Evolutionary conservation across 2,113 vertebrate genomes (phyloP).

Genomic region (Cairina moschata): DNA sequence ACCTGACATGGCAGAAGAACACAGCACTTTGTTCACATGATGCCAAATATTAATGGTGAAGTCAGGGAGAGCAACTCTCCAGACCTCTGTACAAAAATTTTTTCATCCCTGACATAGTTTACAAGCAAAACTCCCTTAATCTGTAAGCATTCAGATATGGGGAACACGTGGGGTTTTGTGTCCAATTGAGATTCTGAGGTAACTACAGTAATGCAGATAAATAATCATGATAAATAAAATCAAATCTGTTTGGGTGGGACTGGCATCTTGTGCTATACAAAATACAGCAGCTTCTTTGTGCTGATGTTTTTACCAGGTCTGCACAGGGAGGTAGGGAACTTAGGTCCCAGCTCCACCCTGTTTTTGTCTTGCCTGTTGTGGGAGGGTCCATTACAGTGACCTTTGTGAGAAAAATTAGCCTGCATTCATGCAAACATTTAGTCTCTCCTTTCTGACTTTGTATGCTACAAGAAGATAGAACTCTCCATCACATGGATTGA

Average conservation of each 20-base stretch:
- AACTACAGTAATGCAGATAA: not conserved
- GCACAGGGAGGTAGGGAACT: not conserved
- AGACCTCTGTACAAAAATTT: not conserved
- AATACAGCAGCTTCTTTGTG: not conserved
- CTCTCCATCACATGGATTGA: not conserved
- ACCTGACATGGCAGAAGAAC: not conserved
- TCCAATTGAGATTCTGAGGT: not conserved
- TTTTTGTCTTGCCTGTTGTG: not conserved
- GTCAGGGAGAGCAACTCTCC: not conserved
- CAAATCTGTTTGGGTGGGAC: not conserved
- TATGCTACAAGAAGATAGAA: not conserved
- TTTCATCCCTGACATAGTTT: not conserved
- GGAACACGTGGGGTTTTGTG: fast-evolving
- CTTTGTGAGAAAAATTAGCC: not conserved
- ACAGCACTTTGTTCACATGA: not conserved
- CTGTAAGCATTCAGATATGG: not conserved
- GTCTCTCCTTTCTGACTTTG: not conserved
- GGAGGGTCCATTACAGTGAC: not conserved
- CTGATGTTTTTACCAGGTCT: not conserved
- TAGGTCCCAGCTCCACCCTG: not conserved
- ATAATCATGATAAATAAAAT: not conserved
- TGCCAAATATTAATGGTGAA: not conserved
- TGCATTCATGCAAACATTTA: not conserved
- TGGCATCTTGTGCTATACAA: not conserved
- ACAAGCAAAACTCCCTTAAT: not conserved